Evolutionary conservation across 1,140 invertebrate species (phyloP), one percentile per base, ranked within the genome.

Genomic region (Drosophila melanica): DNA sequence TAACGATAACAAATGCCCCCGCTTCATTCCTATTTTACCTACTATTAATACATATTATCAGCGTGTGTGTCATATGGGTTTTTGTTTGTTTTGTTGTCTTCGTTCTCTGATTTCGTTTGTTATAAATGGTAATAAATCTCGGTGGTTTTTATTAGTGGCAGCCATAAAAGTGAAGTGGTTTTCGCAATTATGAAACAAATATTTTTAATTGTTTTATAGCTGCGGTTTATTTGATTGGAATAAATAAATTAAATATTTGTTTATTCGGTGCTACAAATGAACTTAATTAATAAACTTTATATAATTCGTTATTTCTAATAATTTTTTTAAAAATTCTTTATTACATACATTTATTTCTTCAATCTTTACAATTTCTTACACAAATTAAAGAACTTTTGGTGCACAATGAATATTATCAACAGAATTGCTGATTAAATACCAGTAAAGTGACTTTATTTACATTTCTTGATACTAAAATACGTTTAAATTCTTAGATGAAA

Each of bases 121-220:
- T 20, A 64, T 71, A 57, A 50, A 64, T 79, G 44, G 39, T 37
- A 50, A 81, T 85, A 87, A 87, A 86, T 81, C 63, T 47, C 23
- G 60, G n/a, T 33, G n/a, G 18, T 9, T 11, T 42, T 44, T 64
- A 42, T 73, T 51, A 59, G 55, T 35, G 55, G 16, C 35, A n/a
- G 20, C 47, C 35, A 73, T 69, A 70, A 73, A 64, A 44, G 37
- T 67, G 41, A 75, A 87, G 79, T 89, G 84, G 73, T 71, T 80
- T 53, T 62, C 66, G 51, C 90, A 80, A 89, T 90, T 75, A 27
- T 47, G 54, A 70, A 54, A 84, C 59, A 75, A 67, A 44, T 60
- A 18, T 62, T 75, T 79, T 68, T 77, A 82, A 79, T 79, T 76
- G 64, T 44, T 67, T 73, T 60, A 69, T 68, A 53, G 51, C 39